A percentile compares a stretch with the other conserved stretches of the same genome.
These are phyloP conservation scores for Phragmatobia fuliginosa DNA, from an alignment of 2,888 invertebrate species.

Conservation along the genomic window DNA sequence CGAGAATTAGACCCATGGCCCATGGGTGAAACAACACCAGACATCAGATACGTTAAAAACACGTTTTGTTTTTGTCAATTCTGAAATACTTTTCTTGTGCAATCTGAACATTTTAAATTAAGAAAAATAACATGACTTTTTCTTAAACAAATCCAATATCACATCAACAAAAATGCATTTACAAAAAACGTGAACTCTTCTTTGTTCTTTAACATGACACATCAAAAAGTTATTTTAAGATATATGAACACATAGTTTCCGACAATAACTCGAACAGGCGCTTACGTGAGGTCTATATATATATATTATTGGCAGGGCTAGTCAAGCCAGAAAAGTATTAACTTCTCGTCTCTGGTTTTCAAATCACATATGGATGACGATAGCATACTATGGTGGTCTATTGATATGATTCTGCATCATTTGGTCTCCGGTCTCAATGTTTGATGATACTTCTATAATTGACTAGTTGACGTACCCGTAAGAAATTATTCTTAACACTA, in stretches of 20 bases:
- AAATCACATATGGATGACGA: neutral
- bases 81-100: neutral
- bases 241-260: slow-evolving; percentile 6
- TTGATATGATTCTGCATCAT: too few species aligned
- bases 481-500: neutral
- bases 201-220: slow-evolving; percentile 17
- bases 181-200: neutral
- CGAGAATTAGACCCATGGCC: neutral
- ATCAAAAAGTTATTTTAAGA: slow-evolving; percentile 18
- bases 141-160: neutral
- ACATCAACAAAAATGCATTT: slow-evolving; percentile 4
- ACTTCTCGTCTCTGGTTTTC: neutral
- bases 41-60: neutral
- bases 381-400: too few species aligned
- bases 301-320: slow-evolving; percentile 21
- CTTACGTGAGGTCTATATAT: slow-evolving; percentile 38
- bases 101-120: neutral
- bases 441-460: neutral
- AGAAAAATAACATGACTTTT: neutral
- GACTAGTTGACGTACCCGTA: neutral
- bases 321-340: neutral
- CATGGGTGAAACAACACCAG: neutral
- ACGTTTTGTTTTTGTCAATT: neutral
- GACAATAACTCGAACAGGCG: slow-evolving; percentile 36
- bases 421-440: too few species aligned